Conservation (phyloP, 2,113 vertebrate genomes). For the Cynopterus brachyotis region DNA sequence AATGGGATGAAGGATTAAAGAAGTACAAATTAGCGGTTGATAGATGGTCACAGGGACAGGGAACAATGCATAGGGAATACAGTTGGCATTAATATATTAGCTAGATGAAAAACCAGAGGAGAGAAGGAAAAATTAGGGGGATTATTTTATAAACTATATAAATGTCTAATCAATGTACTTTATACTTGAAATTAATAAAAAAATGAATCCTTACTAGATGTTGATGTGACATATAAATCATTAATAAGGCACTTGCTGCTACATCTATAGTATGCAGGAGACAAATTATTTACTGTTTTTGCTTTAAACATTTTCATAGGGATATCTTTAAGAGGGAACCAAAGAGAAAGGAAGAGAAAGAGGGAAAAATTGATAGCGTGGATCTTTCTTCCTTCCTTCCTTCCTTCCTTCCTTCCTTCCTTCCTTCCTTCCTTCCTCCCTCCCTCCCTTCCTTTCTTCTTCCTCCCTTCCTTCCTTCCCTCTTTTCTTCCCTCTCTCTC, state of each 20-base stretch:
- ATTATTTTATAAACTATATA: too few relatives aligned
- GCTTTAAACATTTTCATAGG: neutral
- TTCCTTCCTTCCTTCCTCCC: neutral
- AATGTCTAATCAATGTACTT: too few relatives aligned
- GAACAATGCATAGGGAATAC: too few relatives aligned
- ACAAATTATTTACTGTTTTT: constrained; percentile 28
- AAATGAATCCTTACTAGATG: neutral
- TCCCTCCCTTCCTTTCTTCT: neutral
- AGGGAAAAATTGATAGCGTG: neutral
- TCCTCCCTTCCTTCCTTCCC: neutral
- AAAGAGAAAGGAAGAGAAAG: neutral
- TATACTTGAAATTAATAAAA: neutral
- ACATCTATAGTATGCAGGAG: neutral
- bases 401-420: neutral
- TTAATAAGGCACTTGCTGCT: neutral
- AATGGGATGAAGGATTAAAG: too few relatives aligned
- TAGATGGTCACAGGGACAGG: too few relatives aligned
- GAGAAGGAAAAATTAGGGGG: too few relatives aligned
- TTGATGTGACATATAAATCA: constrained; percentile 3
- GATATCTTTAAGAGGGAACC: neutral
- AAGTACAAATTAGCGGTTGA: too few relatives aligned
- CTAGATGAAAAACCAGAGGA: too few relatives aligned
- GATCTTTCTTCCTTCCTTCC: neutral
- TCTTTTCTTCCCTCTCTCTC: too few relatives aligned
- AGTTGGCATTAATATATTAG: too few relatives aligned